phyloP scores from a whole-genome alignment of 1,140 invertebrate species.

The Dermatophagoides farinae region DNA sequence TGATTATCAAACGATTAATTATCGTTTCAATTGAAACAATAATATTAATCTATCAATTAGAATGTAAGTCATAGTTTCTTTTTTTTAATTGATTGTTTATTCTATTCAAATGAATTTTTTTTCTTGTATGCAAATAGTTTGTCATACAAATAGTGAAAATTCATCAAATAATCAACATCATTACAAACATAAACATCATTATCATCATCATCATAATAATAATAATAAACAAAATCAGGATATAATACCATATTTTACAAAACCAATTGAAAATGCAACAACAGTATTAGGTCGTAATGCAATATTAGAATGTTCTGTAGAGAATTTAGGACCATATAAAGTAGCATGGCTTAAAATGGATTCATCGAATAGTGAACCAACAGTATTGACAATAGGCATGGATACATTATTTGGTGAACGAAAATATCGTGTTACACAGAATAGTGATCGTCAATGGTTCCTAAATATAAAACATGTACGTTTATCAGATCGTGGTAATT shows the following conservation, averaged over 20 bases:
- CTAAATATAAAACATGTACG: constrained; percentile 73
- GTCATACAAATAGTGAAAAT: no score
- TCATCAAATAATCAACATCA: no score
- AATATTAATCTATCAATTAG: no score
- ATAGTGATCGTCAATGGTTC: constrained; percentile 32
- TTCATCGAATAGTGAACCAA: constrained; percentile 54
- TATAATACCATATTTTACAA: constrained; percentile 39
- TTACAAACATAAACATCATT: no score
- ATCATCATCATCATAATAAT: background rate
- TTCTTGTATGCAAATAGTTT: no score
- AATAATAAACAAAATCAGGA: background rate
- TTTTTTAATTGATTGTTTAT: no score
- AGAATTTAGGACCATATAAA: constrained; percentile 54
- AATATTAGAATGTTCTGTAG: constrained; percentile 49
- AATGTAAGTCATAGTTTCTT: no score
- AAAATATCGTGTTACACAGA: constrained; percentile 58
- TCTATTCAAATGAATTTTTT: no score
- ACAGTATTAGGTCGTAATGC: constrained; percentile 51
- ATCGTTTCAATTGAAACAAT: no score
- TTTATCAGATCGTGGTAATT: constrained; percentile 63
- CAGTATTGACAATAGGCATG: constrained; percentile 46
- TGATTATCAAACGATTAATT: no score
- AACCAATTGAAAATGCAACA: constrained; percentile 51
- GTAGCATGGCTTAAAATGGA: constrained; percentile 81
- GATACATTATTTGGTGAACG: constrained; percentile 69